Percentiles rank a stretch among this genome's conserved stretches.
Evolutionary conservation across 2,797 vertebrate species (phyloP).

Genomic region (Leptodactylus fallax): DNA sequence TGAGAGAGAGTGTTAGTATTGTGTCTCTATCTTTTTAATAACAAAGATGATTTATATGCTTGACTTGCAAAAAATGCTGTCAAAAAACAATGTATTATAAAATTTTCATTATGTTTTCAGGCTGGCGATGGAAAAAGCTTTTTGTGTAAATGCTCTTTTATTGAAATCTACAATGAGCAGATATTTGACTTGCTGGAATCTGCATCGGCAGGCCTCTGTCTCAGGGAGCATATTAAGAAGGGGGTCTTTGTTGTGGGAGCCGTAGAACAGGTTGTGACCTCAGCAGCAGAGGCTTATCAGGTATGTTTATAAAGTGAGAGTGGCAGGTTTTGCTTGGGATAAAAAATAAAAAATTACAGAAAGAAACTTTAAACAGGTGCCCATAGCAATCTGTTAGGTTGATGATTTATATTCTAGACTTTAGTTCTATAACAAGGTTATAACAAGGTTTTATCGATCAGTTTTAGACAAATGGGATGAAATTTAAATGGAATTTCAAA

Average conservation of each 20-base stretch:
- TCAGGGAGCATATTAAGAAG: conserved; percentile 95
- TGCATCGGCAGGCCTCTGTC: conserved; percentile 89
- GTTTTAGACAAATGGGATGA: too few relatives aligned
- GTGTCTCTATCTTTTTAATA: too few relatives aligned
- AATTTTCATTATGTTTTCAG: conserved; percentile 68
- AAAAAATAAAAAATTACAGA: too few relatives aligned
- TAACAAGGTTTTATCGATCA: too few relatives aligned
- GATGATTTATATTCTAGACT: not conserved
- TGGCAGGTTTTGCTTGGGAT: too few relatives aligned
- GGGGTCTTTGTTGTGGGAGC: conserved; percentile 96
- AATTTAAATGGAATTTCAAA: too few relatives aligned
- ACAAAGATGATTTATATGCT: not conserved
- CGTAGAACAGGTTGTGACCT: conserved; percentile 89
- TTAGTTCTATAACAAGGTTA: too few relatives aligned
- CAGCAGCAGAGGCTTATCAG: conserved; percentile 94
- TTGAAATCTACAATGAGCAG: conserved; percentile 98
- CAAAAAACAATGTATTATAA: not conserved
- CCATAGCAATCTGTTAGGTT: too few relatives aligned
- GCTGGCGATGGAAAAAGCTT: conserved; percentile 88
- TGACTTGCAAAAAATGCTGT: not conserved
- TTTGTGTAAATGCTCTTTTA: conserved; percentile 97
- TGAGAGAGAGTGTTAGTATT: too few relatives aligned
- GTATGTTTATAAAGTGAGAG: conserved; percentile 70
- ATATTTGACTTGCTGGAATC: conserved; percentile 95
- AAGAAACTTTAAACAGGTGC: too few relatives aligned